phyloP scores from a whole-genome alignment of 1,140 invertebrate species.

The Brevipalpus yothersi region DNA sequence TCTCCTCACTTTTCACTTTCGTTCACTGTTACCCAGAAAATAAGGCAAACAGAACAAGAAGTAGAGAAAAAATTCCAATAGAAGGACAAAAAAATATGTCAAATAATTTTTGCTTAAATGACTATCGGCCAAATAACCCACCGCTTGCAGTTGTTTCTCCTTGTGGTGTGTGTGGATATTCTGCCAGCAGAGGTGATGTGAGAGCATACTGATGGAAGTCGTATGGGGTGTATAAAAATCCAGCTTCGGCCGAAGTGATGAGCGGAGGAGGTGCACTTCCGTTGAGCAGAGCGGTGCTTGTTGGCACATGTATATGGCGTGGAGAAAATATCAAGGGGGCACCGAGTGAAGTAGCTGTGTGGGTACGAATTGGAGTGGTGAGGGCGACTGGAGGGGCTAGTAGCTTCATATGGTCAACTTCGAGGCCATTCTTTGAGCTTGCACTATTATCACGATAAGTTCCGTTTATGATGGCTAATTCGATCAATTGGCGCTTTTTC shows the following conservation, averaged over 20 bases:
- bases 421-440: background rate
- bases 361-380: slow-evolving; percentile 35
- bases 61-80: background rate
- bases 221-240: slow-evolving; percentile 48
- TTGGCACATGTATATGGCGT: slow-evolving; percentile 44
- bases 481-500: slow-evolving; percentile 98
- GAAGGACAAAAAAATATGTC: background rate
- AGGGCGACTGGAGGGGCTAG: slow-evolving; percentile 33
- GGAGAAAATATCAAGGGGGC: slow-evolving; percentile 67
- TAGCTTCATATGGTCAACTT: slow-evolving; percentile 19
- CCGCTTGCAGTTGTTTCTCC: slow-evolving; percentile 29
- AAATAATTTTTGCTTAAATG: background rate
- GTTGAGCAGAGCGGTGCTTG: slow-evolving; percentile 33
- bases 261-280: slow-evolving; percentile 30
- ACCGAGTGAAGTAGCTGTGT: slow-evolving; percentile 27
- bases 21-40: background rate
- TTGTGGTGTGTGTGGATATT: slow-evolving; percentile 52
- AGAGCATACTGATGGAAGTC: slow-evolving; percentile 70
- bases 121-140: slow-evolving; percentile 40
- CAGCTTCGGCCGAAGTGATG: slow-evolving; percentile 10
- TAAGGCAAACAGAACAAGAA: background rate
- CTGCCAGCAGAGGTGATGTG: slow-evolving; percentile 49
- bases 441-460: slow-evolving; percentile 67
- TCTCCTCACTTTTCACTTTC: too few relatives aligned
- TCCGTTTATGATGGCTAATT: slow-evolving; percentile 97